Evolutionary conservation across 1,140 invertebrate species (phyloP), one percentile per base, ranked within the genome.

Genomic region (Manduca sexta): DNA sequence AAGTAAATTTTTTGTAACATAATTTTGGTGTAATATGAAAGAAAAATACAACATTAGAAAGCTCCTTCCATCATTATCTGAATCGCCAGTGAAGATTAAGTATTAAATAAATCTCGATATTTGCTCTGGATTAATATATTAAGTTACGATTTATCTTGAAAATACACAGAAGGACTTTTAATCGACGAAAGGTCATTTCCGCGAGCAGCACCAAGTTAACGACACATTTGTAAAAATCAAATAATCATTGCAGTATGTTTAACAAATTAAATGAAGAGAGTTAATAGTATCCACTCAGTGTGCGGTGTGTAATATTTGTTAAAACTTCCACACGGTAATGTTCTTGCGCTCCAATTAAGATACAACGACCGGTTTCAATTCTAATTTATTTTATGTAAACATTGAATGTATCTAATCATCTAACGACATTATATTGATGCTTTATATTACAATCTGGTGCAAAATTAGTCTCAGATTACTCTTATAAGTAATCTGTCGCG

Each of bases 321-420:
- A 43, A 55, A 31, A 55, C 30, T 35, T 42, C 42, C 48, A 67
- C 57, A 70, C 56, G 62, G 65, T 78, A 78, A 76, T 72, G 68
- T 76, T 75, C 69, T 80, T 73, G 75, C 64, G 80, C 77, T 73
- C 80, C 67, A 84, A 78, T 80, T 80, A 69, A 67, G 50, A 48
- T 54, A 42, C 52, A 57, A 38, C 53, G 58, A 71, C 68, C 61
- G 64, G 68, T 71, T 64, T 49, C 33, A 39, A 49, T 53, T 54
- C 45, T 51, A 56, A 67, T 63, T 60, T 60, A 37, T 60, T 70
- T 59, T 58, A 61, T 64, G 51, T 70, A 65, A 69, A 65, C 53
- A 59, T 57, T 66, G 43, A 55, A 42, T 45, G 15, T 14, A 45
- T 15, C 3, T 34, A 45, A 45, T 45, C 5, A 45, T 8, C 21